Evolutionary conservation across 2,113 vertebrate genomes (phyloP).

Genomic region (Dicerorhinus sumatrensis): DNA sequence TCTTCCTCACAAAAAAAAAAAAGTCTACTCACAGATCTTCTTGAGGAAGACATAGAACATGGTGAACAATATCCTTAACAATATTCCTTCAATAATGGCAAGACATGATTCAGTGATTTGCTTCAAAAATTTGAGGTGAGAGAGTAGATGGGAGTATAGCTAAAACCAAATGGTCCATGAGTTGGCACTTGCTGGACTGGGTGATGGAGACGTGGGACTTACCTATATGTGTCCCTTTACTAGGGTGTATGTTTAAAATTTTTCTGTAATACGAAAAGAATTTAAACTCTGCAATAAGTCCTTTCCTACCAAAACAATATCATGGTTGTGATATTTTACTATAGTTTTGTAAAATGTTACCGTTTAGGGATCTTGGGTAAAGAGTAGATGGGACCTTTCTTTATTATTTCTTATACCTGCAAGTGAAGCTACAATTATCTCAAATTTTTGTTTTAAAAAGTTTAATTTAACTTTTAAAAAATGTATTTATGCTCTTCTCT

Average conservation of each 20-base stretch:
- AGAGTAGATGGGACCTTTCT: neutral
- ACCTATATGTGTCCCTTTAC: neutral
- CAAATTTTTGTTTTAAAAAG: neutral
- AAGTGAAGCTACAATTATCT: neutral
- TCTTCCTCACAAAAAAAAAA: neutral
- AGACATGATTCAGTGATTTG: constrained; percentile 20
- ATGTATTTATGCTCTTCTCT: neutral
- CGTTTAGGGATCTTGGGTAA: neutral
- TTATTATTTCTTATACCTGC: neutral
- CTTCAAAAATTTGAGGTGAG: neutral
- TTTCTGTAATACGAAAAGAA: constrained; percentile 10
- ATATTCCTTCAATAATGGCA: neutral
- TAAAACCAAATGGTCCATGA: constrained; percentile 40
- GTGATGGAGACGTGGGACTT: neutral
- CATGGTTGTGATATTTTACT: neutral
- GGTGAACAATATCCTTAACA: neutral
- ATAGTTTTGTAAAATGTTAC: neutral
- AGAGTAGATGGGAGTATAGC: neutral
- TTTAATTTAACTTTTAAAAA: neutral
- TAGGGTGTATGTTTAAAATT: constrained; percentile 24
- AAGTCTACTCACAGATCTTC: neutral
- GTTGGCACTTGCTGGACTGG: neutral
- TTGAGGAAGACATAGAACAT: neutral
- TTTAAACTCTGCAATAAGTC: constrained; percentile 8
- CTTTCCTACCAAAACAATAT: neutral